These are phyloP conservation scores for Oryzias javanicus DNA, from an alignment of 2,113 vertebrate species.

Conservation along the genomic window DNA sequence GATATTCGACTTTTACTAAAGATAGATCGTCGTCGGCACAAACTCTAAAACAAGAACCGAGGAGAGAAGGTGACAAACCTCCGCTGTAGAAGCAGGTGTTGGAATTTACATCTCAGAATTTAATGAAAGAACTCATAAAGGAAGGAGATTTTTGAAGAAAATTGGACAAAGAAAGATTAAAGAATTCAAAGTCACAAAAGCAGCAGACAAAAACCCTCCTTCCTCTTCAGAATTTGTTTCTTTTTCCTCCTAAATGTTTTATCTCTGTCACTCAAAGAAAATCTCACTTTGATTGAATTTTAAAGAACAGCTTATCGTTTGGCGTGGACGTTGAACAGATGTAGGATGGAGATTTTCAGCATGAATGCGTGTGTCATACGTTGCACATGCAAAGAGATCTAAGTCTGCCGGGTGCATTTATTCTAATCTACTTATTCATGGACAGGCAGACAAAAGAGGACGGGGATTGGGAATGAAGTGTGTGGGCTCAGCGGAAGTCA, in stretches of 20 bases:
- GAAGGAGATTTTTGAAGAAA: no score
- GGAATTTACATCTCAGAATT: no score
- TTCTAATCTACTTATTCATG: slow-evolving; percentile 12
- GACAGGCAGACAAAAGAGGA: slow-evolving; percentile 12
- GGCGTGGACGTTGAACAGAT: not conserved
- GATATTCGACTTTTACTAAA: no score
- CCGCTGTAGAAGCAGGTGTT: no score
- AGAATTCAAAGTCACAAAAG: no score
- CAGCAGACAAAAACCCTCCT: not conserved
- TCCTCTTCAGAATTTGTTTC: not conserved
- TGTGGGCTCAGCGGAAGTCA: slow-evolving; percentile 8
- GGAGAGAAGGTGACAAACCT: no score
- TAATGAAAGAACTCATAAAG: no score
- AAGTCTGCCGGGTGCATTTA: not conserved
- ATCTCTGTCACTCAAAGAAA: not conserved
- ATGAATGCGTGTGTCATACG: not conserved
- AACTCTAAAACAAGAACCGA: no score
- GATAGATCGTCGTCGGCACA: no score
- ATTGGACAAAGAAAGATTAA: no score
- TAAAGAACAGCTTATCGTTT: not conserved
- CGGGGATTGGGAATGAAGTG: slow-evolving; percentile 8
- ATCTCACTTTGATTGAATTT: slow-evolving; percentile 12
- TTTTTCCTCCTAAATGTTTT: not conserved
- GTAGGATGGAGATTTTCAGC: not conserved
- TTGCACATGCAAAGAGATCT: slow-evolving; percentile 5